phyloP scores from a whole-genome alignment of 2,113 vertebrate species.

The Brachionichthys hirsutus region DNA sequence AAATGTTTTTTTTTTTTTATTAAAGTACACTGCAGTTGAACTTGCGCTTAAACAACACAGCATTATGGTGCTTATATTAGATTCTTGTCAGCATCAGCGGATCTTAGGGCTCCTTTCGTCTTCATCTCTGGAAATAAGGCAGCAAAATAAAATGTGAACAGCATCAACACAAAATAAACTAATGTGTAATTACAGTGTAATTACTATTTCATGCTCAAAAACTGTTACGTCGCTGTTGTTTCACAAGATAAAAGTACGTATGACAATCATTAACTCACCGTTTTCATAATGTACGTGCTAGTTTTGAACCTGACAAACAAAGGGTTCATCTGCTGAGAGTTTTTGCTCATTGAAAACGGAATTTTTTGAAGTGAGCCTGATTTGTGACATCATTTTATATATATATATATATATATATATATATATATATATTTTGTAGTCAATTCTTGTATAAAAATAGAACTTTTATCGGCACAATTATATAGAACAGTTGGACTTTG shows the following conservation, averaged over 20 bases:
- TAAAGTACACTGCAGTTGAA: slow-evolving; percentile 46
- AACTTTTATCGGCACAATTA: too few species aligned
- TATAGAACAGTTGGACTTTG: too few species aligned
- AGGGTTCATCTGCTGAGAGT: too few species aligned
- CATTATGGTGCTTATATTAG: slow-evolving; percentile 38
- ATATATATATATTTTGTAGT: too few species aligned
- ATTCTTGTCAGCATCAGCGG: slow-evolving; percentile 63
- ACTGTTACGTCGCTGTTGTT: background rate
- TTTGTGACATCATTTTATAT: too few species aligned
- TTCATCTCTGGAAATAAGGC: slow-evolving; percentile 80
- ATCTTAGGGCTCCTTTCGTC: slow-evolving; percentile 61
- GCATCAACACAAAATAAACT: slow-evolving; percentile 19
- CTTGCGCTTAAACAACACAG: slow-evolving; percentile 27
- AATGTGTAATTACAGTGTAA: background rate
- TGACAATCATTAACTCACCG: slow-evolving; percentile 24
- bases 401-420: too few species aligned
- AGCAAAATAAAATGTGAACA: slow-evolving; percentile 66
- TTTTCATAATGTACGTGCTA: slow-evolving; percentile 18
- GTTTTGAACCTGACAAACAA: slow-evolving; percentile 5
- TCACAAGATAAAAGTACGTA: background rate
- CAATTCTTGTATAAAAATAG: too few species aligned
- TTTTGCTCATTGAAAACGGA: too few species aligned
- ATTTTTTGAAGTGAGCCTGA: too few species aligned
- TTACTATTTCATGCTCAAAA: background rate
- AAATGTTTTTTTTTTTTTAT: slow-evolving; percentile 50